phyloP scores from a whole-genome alignment of 2,797 vertebrate species.

The Melanotaenia pygmaea region DNA sequence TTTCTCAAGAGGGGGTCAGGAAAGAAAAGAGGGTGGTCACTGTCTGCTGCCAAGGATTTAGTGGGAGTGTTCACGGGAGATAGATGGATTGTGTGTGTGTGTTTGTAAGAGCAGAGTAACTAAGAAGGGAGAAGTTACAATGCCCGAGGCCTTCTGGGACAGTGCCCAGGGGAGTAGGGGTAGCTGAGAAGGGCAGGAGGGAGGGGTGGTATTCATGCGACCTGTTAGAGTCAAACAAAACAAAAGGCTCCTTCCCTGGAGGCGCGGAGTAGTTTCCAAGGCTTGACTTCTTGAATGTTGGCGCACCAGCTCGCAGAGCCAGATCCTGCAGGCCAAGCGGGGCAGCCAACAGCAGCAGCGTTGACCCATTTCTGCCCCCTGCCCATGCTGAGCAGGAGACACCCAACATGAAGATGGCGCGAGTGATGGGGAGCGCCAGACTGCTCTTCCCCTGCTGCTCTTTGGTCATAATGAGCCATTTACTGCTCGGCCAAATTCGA shows the following conservation, averaged over 20 bases:
- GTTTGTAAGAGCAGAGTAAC: conserved; percentile 65
- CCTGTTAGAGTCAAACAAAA: conserved; percentile 83
- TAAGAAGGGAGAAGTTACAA: conserved; percentile 77
- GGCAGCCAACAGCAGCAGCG: conserved; percentile 62
- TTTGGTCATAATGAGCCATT: conserved; percentile 45
- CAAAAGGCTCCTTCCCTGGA: conserved; percentile 76
- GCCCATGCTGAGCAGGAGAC: conserved; percentile 62
- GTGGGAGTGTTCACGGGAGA: conserved; percentile 71
- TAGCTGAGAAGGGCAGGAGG: conserved; percentile 63
- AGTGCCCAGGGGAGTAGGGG: conserved; percentile 68
- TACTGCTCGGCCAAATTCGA: conserved; percentile 37
- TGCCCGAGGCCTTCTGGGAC: conserved; percentile 73
- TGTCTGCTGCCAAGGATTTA: conserved; percentile 86
- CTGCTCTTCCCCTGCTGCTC: conserved; percentile 55
- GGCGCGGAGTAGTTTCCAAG: conserved; percentile 80
- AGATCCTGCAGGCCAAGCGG: conserved; percentile 63
- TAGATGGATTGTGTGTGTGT: conserved; percentile 65
- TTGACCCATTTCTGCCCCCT: conserved; percentile 68
- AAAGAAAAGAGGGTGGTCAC: conserved; percentile 83
- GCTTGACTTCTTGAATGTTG: conserved; percentile 82
- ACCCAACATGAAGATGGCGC: conserved; percentile 56
- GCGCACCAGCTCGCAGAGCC: conserved; percentile 49
- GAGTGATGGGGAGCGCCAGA: conserved; percentile 52
- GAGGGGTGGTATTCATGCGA: conserved; percentile 69
- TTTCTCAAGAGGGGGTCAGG: conserved; percentile 72